Conservation (phyloP, 2,888 invertebrate species). For the Eucera pruinosa region DNA sequence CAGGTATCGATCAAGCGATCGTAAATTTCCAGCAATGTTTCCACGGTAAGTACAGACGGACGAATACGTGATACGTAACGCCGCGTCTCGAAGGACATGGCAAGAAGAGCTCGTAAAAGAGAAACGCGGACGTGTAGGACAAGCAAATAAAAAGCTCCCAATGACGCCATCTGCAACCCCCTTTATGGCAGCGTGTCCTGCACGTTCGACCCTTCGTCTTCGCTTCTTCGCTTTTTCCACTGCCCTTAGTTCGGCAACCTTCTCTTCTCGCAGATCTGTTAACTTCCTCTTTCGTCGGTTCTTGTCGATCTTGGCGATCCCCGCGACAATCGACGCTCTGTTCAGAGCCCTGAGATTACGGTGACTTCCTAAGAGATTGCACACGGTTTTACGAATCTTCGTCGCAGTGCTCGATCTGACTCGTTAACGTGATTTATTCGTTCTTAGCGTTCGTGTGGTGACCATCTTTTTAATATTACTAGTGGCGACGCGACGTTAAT, state of each 20-base stretch:
- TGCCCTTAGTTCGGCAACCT: conserved; percentile 4
- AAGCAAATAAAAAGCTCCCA: conserved; percentile 72
- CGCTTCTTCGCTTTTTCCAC: conserved; percentile 42
- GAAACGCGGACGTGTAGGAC: conserved; percentile 70
- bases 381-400: conserved; percentile 9
- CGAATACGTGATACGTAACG: conserved; percentile 39
- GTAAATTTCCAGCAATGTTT: conserved; percentile 38
- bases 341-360: conserved; percentile 32
- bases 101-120: conserved; percentile 73
- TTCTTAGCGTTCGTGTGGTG: no score
- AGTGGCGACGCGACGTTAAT: no score
- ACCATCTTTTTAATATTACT: no score
- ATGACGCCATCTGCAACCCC: conserved; percentile 73
- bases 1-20: conserved; percentile 36
- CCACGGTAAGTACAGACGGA: conserved; percentile 5
- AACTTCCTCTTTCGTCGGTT: conserved; percentile 25
- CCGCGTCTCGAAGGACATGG: conserved; percentile 48
- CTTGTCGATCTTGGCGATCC: conserved; percentile 30
- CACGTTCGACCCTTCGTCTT: conserved; percentile 43
- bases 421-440: background rate
- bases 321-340: conserved; percentile 8
- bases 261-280: conserved; percentile 19
- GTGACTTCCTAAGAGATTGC: conserved; percentile 35
- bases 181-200: conserved; percentile 71
- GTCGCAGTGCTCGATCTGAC: background rate